These are phyloP conservation scores for Micrasema longulum DNA, from an alignment of 1,140 invertebrate species.

Conservation along the genomic window DNA sequence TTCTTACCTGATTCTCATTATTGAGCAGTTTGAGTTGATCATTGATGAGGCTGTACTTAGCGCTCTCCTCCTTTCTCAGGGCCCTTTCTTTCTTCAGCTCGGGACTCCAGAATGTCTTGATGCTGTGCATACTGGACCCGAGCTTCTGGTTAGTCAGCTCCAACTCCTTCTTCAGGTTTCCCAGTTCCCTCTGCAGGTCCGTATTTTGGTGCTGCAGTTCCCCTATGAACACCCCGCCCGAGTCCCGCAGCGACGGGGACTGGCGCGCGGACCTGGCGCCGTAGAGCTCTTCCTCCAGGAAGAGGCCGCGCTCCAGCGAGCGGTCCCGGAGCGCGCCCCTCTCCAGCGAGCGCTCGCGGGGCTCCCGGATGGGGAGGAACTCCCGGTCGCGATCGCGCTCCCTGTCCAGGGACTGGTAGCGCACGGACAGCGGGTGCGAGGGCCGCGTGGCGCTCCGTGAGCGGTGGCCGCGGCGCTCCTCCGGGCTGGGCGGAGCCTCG, in stretches of 20 bases:
- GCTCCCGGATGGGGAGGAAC: constrained; percentile 84
- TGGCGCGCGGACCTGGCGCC: constrained; percentile 78
- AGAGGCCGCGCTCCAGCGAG: constrained; percentile 74
- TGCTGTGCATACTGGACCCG: constrained; percentile 98
- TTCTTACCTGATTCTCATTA: constrained; percentile 94
- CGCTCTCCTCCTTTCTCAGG: constrained; percentile 96
- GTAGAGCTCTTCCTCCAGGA: constrained; percentile 82
- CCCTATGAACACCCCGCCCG: constrained; percentile 78
- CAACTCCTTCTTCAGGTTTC: constrained; percentile 95
- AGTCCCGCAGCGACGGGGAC: constrained; percentile 74
- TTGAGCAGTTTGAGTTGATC: constrained; percentile 97
- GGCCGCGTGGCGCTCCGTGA: constrained; percentile 72
- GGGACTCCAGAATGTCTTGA: constrained; percentile 99
- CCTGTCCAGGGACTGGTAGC: constrained; percentile 84
- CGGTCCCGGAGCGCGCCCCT: constrained; percentile 66
- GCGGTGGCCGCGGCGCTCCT: constrained; percentile 74
- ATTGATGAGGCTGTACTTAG: constrained; percentile 96
- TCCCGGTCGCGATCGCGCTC: constrained; percentile 78
- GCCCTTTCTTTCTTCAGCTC: constrained; percentile 98
- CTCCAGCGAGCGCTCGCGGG: constrained; percentile 69
- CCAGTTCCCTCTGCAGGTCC: constrained; percentile 95
- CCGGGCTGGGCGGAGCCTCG: constrained; percentile 80
- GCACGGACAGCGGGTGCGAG: constrained; percentile 66
- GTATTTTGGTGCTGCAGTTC: constrained; percentile 95
- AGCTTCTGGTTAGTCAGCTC: constrained; percentile 98